phyloP scores from a whole-genome alignment of 2,888 invertebrate species.

The Galeopsomyia nigrocyanea region DNA sequence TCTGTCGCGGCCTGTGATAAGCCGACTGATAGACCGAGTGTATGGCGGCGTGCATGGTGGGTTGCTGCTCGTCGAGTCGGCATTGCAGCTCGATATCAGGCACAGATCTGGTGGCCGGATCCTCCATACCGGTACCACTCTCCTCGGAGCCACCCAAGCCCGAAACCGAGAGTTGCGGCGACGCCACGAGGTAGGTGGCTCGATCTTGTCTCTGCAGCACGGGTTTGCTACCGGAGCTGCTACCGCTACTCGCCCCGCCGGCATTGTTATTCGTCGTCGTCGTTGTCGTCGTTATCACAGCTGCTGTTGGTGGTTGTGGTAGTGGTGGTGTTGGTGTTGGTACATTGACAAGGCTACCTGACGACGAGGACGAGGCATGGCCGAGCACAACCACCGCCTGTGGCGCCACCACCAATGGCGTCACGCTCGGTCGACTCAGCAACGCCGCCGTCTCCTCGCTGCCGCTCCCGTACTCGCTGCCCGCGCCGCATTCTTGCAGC shows the following conservation, averaged over 20 bases:
- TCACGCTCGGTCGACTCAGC: conserved; percentile 75
- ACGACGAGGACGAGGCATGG: conserved; percentile 45
- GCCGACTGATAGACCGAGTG: conserved; percentile 45
- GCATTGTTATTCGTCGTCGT: conserved; percentile 55
- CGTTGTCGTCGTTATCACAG: background rate
- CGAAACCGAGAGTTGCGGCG: conserved; percentile 77
- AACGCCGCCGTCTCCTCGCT: conserved; percentile 87
- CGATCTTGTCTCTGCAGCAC: conserved; percentile 89
- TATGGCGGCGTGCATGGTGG: conserved; percentile 47
- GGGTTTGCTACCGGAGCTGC: conserved; percentile 77
- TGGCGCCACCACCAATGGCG: conserved; percentile 65
- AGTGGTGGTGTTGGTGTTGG: background rate
- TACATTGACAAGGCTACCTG: conserved; percentile 5
- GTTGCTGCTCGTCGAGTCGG: conserved; percentile 72
- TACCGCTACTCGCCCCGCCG: conserved; percentile 55
- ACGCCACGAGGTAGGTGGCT: conserved; percentile 81
- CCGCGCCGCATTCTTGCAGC: conserved; percentile 60
- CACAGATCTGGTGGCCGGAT: conserved; percentile 82
- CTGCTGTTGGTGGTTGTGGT: background rate
- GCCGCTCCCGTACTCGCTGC: conserved; percentile 72
- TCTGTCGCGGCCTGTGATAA: conserved; percentile 55
- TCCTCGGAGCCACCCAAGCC: conserved; percentile 85
- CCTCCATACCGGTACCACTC: conserved; percentile 73
- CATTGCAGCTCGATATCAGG: conserved; percentile 88
- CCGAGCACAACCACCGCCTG: conserved; percentile 61